phyloP scores from a whole-genome alignment of 2,113 vertebrate genomes.

The Corythornis vintsioides region DNA sequence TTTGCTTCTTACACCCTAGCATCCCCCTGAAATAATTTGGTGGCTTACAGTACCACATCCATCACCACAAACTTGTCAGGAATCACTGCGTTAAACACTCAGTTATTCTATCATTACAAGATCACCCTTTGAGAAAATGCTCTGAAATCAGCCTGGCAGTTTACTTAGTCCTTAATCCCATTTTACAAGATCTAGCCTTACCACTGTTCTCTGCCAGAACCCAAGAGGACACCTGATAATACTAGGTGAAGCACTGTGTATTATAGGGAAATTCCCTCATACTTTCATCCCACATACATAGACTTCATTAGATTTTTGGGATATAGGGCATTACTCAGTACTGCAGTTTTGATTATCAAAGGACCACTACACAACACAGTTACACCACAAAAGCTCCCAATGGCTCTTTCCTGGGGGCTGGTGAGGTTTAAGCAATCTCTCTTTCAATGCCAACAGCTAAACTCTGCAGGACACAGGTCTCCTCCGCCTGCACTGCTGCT shows the following conservation, averaged over 20 bases:
- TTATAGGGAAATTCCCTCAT: rapidly evolving
- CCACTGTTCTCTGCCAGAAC: not conserved
- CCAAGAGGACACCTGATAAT: not conserved
- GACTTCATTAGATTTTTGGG: not conserved
- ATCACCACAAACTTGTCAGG: not conserved
- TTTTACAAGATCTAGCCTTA: not conserved
- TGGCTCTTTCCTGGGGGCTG: rapidly evolving
- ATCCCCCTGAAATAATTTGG: not conserved
- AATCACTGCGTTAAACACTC: not conserved
- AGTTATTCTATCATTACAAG: not conserved
- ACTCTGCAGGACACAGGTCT: not conserved
- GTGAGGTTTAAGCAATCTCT: not conserved
- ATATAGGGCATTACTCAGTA: not conserved
- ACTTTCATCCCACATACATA: not conserved
- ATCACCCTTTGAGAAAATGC: not conserved
- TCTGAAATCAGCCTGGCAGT: not conserved
- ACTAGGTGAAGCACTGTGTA: not conserved
- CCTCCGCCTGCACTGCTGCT: not conserved
- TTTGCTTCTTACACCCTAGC: not conserved
- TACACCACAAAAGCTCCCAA: not conserved
- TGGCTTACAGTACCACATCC: not conserved
- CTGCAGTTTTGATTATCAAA: not conserved
- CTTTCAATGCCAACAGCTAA: not conserved
- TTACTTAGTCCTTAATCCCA: slow-evolving; percentile 6
- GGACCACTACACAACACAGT: rapidly evolving